Evolutionary conservation across 2,113 vertebrate species (phyloP).

Genomic region (Nycticebus coucang): DNA sequence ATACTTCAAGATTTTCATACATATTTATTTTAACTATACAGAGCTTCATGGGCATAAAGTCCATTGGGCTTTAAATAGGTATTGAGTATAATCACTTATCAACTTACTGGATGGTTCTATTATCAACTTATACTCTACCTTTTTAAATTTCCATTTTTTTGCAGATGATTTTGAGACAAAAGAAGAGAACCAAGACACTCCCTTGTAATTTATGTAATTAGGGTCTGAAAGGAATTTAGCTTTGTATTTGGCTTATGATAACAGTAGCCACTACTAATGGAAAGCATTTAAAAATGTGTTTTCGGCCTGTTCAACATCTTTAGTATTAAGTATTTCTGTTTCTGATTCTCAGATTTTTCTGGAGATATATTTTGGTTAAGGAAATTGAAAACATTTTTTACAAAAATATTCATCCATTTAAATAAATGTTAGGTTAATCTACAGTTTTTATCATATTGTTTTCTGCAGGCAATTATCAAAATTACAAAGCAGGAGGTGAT

Average conservation of each 20-base stretch:
- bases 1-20: slow-evolving; percentile 8
- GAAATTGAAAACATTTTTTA: neutral
- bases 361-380: neutral
- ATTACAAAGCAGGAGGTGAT: neutral
- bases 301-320: neutral
- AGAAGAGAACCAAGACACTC: neutral
- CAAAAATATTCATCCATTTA: neutral
- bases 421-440: neutral
- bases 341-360: neutral
- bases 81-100: neutral
- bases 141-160: neutral
- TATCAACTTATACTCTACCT: neutral
- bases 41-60: neutral
- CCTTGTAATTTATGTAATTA: neutral
- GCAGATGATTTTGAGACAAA: neutral
- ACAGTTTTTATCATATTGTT: neutral
- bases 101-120: neutral
- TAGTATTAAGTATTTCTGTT: neutral
- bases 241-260: neutral
- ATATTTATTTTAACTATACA: slow-evolving; percentile 26
- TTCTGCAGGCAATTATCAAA: neutral
- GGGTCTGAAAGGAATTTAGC: neutral
- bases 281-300: neutral
- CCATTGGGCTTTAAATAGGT: neutral
- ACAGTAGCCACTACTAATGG: neutral